These are phyloP conservation scores for Drosophila ohnishii DNA, from an alignment of 1,140 invertebrate species.

Conservation along the genomic window DNA sequence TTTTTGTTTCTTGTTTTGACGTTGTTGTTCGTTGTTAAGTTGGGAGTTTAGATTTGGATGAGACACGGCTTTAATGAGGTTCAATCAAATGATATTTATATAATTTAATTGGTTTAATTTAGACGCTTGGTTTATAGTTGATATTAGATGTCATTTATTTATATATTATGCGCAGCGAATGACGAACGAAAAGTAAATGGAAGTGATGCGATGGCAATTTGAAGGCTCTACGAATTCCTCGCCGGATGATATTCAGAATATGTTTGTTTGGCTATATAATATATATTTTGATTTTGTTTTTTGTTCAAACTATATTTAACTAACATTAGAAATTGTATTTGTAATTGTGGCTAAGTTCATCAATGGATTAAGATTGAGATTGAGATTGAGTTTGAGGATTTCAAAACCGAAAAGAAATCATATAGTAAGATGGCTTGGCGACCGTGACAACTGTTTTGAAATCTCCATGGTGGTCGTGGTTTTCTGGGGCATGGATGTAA, in stretches of 20 bases:
- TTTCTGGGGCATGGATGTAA: constrained; percentile 2
- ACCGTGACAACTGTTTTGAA: not conserved
- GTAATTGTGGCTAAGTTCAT: not conserved
- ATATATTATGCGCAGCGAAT: constrained; percentile 56
- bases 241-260: constrained; percentile 4
- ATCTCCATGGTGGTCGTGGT: constrained; percentile 7
- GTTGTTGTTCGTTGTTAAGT: constrained; percentile 20
- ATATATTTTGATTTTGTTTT: not conserved
- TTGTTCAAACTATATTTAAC: not conserved
- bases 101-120: constrained; percentile 31
- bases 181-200: constrained; percentile 9
- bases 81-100: constrained; percentile 27
- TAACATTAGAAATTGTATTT: not conserved
- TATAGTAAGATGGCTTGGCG: not conserved
- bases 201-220: constrained; percentile 3
- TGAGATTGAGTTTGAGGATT: constrained; percentile 1
- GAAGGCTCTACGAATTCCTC: constrained; percentile 15
- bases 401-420: not conserved
- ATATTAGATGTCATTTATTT: constrained; percentile 56
- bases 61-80: constrained; percentile 13
- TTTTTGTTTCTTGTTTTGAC: constrained; percentile 19
- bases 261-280: constrained; percentile 2
- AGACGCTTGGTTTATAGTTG: constrained; percentile 42
- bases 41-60: constrained; percentile 33
- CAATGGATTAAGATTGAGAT: not conserved